Conservation (phyloP, 53 echinoderm and acorn worm genomes). For the Crossaster papposus region DNA sequence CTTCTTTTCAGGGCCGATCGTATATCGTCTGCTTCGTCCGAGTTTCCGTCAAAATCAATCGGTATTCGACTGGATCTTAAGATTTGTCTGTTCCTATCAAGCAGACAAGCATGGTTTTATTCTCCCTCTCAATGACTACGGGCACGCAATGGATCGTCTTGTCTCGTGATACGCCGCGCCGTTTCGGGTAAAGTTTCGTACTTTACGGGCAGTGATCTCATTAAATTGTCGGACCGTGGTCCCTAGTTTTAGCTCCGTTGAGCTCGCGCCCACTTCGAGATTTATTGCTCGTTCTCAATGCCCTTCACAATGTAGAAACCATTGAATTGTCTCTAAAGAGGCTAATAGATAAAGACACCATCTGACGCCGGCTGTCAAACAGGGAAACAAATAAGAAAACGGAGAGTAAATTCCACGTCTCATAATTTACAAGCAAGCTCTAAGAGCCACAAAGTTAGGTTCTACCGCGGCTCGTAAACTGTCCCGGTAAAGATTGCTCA, state of each 20-base stretch:
- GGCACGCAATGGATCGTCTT: not conserved
- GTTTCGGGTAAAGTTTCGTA: constrained; percentile 27
- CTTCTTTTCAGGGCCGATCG: constrained; percentile 53
- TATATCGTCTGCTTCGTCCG: constrained; percentile 29
- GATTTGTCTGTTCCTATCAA: not conserved
- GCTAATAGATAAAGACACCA: not conserved
- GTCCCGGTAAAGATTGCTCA: not conserved
- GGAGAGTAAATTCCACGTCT: not conserved
- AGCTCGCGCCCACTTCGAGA: not conserved
- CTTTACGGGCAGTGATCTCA: not conserved
- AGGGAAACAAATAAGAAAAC: not conserved
- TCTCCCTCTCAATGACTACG: not conserved
- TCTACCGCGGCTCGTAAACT: not conserved
- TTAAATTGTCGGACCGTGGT: not conserved
- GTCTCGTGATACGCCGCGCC: constrained; percentile 5
- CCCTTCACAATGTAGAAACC: not conserved
- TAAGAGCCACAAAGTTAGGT: not conserved
- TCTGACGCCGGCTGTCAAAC: not conserved
- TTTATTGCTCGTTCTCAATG: constrained; percentile 2
- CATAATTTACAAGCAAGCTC: not conserved
- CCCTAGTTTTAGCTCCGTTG: not conserved
- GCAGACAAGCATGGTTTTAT: too few species aligned
- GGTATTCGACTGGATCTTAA: constrained; percentile 7
- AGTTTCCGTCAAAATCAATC: constrained; percentile 43
- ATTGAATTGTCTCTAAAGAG: not conserved